Percentiles rank a stretch among this genome's conserved stretches.
Evolutionary conservation across 2,888 invertebrate genomes (phyloP).

Genomic region (Eurytoma californica): DNA sequence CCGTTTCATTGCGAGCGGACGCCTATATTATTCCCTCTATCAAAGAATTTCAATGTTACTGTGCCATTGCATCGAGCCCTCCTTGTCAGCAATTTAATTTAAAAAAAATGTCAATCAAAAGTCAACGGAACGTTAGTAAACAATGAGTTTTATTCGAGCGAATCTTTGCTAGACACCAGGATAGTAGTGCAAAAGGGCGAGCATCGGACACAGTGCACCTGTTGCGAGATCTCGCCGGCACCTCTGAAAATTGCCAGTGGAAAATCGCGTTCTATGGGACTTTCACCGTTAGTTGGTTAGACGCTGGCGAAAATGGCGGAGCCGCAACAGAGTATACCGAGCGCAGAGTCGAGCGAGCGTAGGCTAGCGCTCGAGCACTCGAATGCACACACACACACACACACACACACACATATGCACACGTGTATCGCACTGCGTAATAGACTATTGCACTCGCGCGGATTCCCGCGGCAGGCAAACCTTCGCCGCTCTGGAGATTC

Average conservation of each 20-base stretch:
- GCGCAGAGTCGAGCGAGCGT: constrained; percentile 49
- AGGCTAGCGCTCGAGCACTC: not conserved
- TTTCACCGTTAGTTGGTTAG: constrained; percentile 65
- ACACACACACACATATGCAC: not conserved
- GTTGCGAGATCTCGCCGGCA: not conserved
- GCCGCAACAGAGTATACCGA: constrained; percentile 32
- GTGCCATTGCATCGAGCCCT: too few species aligned
- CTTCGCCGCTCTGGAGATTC: constrained; percentile 24
- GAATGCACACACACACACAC: not conserved
- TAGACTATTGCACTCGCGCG: constrained; percentile 7
- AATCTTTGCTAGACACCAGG: too few species aligned
- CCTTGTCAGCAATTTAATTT: too few species aligned
- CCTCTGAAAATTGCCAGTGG: constrained; percentile 57
- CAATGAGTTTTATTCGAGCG: too few species aligned
- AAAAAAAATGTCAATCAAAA: too few species aligned
- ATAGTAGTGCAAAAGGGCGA: too few species aligned
- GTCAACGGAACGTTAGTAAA: too few species aligned
- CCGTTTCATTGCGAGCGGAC: not conserved
- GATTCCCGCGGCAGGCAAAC: not conserved
- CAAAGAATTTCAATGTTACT: not conserved
- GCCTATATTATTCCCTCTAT: not conserved
- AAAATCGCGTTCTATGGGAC: constrained; percentile 65
- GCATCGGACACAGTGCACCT: too few species aligned
- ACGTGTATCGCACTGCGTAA: constrained; percentile 23
- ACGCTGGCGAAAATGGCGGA: constrained; percentile 61